These are phyloP conservation scores for Drosophila birchii DNA, from an alignment of 2,888 invertebrate genomes.

Conservation along the genomic window DNA sequence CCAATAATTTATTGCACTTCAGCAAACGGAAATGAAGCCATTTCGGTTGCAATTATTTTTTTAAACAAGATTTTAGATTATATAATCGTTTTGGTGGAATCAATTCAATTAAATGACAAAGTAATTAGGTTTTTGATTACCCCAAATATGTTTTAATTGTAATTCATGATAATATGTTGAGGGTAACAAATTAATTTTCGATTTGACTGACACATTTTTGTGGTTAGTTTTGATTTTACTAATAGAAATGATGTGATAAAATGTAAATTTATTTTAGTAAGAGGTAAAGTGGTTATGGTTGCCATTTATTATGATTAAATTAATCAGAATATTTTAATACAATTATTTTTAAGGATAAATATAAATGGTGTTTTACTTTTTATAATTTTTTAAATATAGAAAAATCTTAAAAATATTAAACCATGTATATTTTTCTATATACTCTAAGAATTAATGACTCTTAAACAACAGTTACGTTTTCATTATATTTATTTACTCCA, in stretches of 20 bases:
- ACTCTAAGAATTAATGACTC: too few species aligned
- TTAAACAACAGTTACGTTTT: too few species aligned
- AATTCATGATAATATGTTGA: background rate
- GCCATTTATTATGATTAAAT: background rate
- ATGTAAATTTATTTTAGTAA: background rate
- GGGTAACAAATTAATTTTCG: background rate
- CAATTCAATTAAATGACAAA: background rate
- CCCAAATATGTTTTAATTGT: background rate
- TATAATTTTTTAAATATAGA: too few species aligned
- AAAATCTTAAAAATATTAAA: background rate
- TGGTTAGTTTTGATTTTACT: background rate
- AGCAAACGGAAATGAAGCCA: constrained; percentile 2
- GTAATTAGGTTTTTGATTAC: constrained; percentile 3
- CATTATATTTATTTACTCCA: background rate
- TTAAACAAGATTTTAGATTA: background rate
- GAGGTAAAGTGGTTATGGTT: background rate
- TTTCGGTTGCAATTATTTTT: constrained; percentile 1
- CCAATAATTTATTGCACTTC: constrained; percentile 15
- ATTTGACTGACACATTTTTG: background rate
- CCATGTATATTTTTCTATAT: background rate
- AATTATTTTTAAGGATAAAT: too few species aligned
- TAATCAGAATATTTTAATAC: background rate
- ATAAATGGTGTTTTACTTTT: too few species aligned
- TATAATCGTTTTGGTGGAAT: constrained; percentile 4
- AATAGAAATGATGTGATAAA: background rate